Percentiles rank a stretch among this genome's conserved stretches.
phyloP scores from a whole-genome alignment of 2,888 invertebrate species.

The Hyppa rectilinea region DNA sequence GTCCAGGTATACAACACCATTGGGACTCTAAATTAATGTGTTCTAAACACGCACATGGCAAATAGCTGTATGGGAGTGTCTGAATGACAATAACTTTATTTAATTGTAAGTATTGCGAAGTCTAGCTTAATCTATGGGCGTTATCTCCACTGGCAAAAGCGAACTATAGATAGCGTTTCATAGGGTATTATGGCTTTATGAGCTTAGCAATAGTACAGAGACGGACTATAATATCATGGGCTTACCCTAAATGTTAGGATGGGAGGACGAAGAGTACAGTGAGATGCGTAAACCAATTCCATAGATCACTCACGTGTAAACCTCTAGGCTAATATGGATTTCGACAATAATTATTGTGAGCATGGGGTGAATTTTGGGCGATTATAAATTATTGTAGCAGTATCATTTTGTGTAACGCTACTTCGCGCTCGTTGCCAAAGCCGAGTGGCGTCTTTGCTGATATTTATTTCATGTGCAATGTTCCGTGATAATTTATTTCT shows the following conservation, averaged over 20 bases:
- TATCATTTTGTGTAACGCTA: conserved; percentile 2
- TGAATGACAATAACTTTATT: conserved; percentile 10
- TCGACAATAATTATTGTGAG: neutral
- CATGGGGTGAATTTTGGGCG: conserved; percentile 4
- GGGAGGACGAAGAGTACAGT: neutral
- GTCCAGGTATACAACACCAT: conserved; percentile 18
- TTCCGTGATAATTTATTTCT: conserved; percentile 33
- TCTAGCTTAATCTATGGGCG: neutral
- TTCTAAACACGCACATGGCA: conserved; percentile 31
- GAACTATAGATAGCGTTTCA: neutral
- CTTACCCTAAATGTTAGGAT: neutral
- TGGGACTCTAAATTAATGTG: conserved; percentile 26
- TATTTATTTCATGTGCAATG: conserved; percentile 38
- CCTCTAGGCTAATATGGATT: neutral
- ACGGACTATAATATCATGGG: neutral
- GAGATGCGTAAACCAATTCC: no score
- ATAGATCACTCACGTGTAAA: neutral
- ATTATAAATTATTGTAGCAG: conserved; percentile 7
- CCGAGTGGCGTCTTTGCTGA: conserved; percentile 15
- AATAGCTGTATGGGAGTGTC: conserved; percentile 20
- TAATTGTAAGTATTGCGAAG: conserved; percentile 7
- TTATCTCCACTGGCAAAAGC: neutral
- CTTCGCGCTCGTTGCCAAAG: conserved; percentile 29
- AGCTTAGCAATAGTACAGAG: neutral
- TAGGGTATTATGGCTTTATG: neutral